Evolutionary conservation across 2,888 invertebrate genomes (phyloP), one percentile per base, ranked within the genome.

Genomic region (Adelphocoris suturalis): DNA sequence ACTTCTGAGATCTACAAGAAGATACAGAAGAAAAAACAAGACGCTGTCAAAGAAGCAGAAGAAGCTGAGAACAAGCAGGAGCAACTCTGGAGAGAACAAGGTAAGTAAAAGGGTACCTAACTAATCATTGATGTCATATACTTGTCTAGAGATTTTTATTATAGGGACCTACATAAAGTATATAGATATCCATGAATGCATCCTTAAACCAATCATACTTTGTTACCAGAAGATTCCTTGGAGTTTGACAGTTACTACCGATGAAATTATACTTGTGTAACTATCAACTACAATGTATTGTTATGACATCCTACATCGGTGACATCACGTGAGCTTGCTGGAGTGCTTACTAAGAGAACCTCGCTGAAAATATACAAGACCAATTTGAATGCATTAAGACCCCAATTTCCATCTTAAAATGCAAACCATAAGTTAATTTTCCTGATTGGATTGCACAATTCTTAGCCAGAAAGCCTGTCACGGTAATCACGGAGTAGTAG

Each of bases 11-110:
- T 96, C 88, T 94, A 95, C 92, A 94, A 95, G 84, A 94, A 94
- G n/a, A 94, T 96, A 91, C 94, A 95, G 89, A 95, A 94, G 91
- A 93, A 95, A 89, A 94, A 95, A 61, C 94, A 95, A 91, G 94
- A 94, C 92, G 93, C 93, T 12, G 94, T 93, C 61, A 93, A 94
- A 84, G 95, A 95, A 93, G 95, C 95, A 0, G 95, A 95, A 92
- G 94, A 95, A 91, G 94, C 94, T 88, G 95, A 95, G 80, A 94
- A 94, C 80, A 95, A 94, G 90, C 95, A 95, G 82, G 95, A 96
- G 92, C 94, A 94, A 88, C 93, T 95, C 46, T 96, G 96, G 96
- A 93, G 94, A 92, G 96, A 96, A 92, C 96, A 96, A 94, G 95
- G 96, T 96, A 92, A 90, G 90, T 89, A 27, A 16, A 13, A n/a